These are phyloP conservation scores for Abramis brama DNA, from an alignment of 2,113 vertebrate species.

Conservation along the genomic window DNA sequence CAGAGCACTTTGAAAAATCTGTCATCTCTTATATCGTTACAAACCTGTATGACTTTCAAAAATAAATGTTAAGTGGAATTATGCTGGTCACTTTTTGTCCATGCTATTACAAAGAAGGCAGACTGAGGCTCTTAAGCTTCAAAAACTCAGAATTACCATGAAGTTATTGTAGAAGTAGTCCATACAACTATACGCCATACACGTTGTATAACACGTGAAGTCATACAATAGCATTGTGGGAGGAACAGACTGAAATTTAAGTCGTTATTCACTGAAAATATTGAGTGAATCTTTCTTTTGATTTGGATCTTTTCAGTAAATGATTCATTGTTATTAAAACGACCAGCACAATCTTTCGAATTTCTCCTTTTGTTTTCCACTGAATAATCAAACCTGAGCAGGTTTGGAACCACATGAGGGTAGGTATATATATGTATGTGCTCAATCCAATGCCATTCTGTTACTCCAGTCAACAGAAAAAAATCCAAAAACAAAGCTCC, in stretches of 20 bases:
- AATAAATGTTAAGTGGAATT: background rate
- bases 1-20: background rate
- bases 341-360: background rate
- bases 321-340: background rate
- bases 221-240: background rate
- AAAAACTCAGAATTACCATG: background rate
- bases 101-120: background rate
- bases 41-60: background rate
- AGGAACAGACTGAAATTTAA: background rate
- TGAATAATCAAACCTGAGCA: background rate
- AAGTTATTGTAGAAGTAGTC: background rate
- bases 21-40: background rate
- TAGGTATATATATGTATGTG: background rate
- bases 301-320: background rate
- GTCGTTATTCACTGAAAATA: background rate
- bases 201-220: background rate
- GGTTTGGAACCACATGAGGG: background rate
- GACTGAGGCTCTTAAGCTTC: background rate
- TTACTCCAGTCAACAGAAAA: background rate
- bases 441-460: background rate
- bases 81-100: background rate
- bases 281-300: conserved; percentile 1
- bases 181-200: no score
- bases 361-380: background rate
- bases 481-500: background rate